phyloP scores from a whole-genome alignment of 2,888 invertebrate genomes.

The Ariolimax columbianus region DNA sequence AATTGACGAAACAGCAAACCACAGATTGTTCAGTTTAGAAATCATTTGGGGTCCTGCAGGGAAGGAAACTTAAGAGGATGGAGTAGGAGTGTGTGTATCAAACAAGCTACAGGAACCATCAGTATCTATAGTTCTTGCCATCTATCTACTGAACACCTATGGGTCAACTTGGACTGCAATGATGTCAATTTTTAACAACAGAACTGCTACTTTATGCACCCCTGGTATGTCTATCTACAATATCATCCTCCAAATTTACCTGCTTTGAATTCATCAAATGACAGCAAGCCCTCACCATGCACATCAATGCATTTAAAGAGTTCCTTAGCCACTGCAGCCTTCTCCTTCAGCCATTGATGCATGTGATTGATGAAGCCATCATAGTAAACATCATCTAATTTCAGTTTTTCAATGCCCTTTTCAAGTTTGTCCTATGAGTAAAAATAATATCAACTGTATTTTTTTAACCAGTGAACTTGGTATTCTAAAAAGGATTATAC shows the following conservation, averaged over 20 bases:
- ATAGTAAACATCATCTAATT: constrained; percentile 62
- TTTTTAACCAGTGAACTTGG: background rate
- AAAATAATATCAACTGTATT: background rate
- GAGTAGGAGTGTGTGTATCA: too few species aligned
- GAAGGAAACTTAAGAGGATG: too few species aligned
- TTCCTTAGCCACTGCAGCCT: constrained; percentile 63
- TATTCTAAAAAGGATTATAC: background rate
- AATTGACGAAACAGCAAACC: too few species aligned
- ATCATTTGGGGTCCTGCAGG: too few species aligned
- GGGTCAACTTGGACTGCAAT: too few species aligned
- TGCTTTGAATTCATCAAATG: constrained; percentile 75
- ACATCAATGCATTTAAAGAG: constrained; percentile 70
- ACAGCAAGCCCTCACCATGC: constrained; percentile 69
- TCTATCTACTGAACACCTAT: too few species aligned
- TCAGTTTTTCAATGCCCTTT: constrained; percentile 67
- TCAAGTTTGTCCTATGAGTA: constrained; percentile 69
- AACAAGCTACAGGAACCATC: too few species aligned
- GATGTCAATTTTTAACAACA: too few species aligned
- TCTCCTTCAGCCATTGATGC: constrained; percentile 72
- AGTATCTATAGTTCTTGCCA: too few species aligned
- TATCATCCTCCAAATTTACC: constrained; percentile 59
- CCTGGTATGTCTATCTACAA: too few species aligned
- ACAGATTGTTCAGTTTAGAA: too few species aligned
- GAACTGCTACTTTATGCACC: background rate
- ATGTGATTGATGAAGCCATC: constrained; percentile 70